A percentile compares a stretch with the other conserved stretches of the same genome.
These are phyloP conservation scores for Vultur gryphus DNA, from an alignment of 2,797 vertebrate genomes.

Conservation along the genomic window DNA sequence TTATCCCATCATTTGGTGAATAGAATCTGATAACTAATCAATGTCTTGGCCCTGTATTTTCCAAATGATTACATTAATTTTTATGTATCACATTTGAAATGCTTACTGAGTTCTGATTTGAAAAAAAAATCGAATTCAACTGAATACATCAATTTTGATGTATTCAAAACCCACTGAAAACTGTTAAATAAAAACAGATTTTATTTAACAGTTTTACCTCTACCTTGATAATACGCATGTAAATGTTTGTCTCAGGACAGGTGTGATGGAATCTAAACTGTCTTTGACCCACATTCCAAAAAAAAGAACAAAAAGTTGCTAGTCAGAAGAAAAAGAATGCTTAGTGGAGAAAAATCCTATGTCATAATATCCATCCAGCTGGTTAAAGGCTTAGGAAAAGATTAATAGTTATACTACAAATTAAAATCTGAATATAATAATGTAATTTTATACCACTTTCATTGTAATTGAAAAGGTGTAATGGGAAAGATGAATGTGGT, in stretches of 20 bases:
- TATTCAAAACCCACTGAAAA: neutral
- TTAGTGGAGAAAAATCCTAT: neutral
- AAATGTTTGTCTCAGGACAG: neutral
- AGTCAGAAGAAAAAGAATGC: neutral
- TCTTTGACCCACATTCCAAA: neutral
- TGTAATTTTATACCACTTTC: constrained; percentile 28
- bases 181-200: neutral
- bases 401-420: constrained; percentile 44
- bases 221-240: neutral
- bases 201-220: too few relatives aligned
- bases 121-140: neutral
- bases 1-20: neutral
- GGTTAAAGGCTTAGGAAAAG: neutral
- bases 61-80: neutral
- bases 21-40: neutral
- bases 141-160: neutral
- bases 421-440: constrained; percentile 49
- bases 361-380: neutral
- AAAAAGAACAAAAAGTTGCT: neutral
- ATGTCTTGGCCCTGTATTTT: neutral
- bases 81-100: neutral
- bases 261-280: neutral
- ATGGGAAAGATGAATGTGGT: constrained; percentile 27
- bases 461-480: constrained; percentile 55
- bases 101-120: neutral